A percentile compares a stretch with the other conserved stretches of the same genome.
These are phyloP conservation scores for Gulo gulo DNA, from an alignment of 2,113 vertebrate genomes.

Conservation along the genomic window DNA sequence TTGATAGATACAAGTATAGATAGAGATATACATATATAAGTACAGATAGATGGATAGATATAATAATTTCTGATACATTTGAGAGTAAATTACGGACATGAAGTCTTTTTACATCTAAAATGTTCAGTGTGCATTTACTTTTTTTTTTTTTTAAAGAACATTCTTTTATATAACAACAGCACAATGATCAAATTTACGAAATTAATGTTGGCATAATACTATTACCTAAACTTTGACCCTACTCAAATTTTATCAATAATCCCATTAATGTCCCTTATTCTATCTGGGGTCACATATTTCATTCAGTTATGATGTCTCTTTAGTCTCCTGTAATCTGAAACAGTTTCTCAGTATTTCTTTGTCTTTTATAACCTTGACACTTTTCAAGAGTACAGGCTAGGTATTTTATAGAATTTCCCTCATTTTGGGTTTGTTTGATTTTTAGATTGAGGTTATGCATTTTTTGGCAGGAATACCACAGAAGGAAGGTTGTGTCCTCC, in stretches of 20 bases:
- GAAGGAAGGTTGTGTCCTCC: background rate
- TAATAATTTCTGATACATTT: background rate
- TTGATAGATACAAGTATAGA: background rate
- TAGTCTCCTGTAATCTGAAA: background rate
- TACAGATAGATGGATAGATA: background rate
- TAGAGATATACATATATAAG: too few relatives aligned
- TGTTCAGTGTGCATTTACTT: background rate
- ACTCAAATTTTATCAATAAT: background rate
- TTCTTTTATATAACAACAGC: background rate
- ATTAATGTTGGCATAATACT: background rate
- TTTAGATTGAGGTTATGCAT: background rate
- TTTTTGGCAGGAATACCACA: background rate
- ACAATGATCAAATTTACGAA: background rate
- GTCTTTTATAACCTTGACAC: background rate
- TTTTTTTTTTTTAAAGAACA: background rate
- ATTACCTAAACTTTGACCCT: background rate
- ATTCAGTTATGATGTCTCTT: background rate
- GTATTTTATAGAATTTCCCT: background rate
- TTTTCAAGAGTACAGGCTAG: background rate
- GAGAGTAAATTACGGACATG: background rate
- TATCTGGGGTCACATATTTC: background rate
- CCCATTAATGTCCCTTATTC: background rate
- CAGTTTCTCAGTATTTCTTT: background rate
- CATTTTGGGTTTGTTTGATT: background rate
- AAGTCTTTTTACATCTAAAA: background rate